Evolutionary conservation across 2,888 invertebrate genomes (phyloP).

Genomic region (Polymixis lichenea): DNA sequence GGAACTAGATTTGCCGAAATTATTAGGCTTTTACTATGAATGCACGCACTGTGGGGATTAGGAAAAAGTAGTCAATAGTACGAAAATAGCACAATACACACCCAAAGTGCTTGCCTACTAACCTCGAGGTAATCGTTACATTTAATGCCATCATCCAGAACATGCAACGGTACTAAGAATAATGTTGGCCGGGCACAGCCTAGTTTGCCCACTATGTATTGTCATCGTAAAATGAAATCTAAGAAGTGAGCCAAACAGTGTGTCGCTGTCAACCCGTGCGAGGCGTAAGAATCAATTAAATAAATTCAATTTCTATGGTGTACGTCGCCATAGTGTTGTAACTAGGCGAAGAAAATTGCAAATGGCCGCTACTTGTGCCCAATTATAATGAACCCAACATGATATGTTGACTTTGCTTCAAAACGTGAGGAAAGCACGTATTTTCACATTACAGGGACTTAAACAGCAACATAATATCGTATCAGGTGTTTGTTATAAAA

Average conservation of each 20-base stretch:
- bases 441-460: constrained; percentile 6
- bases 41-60: constrained; percentile 16
- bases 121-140: constrained; percentile 35
- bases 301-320: constrained; percentile 30
- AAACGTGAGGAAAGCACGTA: constrained; percentile 48
- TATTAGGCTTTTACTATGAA: constrained; percentile 41
- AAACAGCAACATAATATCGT: constrained; percentile 28
- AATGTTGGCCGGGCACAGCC: constrained; percentile 13
- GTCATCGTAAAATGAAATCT: constrained; percentile 27
- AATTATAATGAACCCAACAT: constrained; percentile 13
- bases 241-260: constrained; percentile 12
- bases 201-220: constrained; percentile 3
- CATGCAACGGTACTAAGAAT: constrained; percentile 41
- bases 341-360: constrained; percentile 45
- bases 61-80: constrained; percentile 24
- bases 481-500: constrained; percentile 8
- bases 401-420: background rate
- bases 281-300: constrained; percentile 39
- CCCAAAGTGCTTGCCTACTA: constrained; percentile 31
- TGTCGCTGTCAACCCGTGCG: constrained; percentile 11
- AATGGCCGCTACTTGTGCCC: constrained; percentile 35
- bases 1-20: constrained; percentile 40
- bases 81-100: constrained; percentile 1
- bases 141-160: constrained; percentile 21
- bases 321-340: constrained; percentile 20